Evolutionary conservation across 2,797 vertebrate genomes (phyloP).

Genomic region (Cuniculus paca): DNA sequence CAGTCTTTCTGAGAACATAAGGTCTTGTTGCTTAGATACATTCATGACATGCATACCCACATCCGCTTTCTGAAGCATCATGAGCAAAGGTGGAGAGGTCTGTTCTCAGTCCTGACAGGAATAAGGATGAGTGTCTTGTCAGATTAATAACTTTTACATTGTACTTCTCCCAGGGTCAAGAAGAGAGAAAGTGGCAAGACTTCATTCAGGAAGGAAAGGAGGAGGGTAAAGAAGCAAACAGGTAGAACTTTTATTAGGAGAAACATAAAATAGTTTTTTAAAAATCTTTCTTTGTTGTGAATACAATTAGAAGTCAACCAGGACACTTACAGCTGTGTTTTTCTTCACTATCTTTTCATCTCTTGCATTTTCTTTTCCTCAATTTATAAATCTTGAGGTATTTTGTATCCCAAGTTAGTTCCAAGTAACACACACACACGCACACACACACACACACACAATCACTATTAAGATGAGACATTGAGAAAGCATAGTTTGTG

Average conservation of each 20-base stretch:
- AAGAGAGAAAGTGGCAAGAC: not conserved
- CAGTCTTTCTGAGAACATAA: not conserved
- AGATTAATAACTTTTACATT: not conserved
- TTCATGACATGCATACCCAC: not conserved
- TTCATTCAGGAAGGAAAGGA: slow-evolving; percentile 35
- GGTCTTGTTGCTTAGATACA: not conserved
- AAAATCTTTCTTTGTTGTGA: not conserved
- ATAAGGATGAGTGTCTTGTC: not conserved
- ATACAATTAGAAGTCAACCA: not conserved
- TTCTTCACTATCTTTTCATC: not conserved
- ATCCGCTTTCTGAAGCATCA: slow-evolving; percentile 14
- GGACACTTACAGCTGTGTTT: not conserved
- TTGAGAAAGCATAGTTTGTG: not conserved
- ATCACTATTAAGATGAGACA: not conserved
- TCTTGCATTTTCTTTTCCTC: not conserved
- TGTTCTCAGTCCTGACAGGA: not conserved
- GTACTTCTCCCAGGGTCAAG: not conserved
- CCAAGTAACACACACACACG: not conserved
- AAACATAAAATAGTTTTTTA: not conserved
- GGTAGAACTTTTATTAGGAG: not conserved
- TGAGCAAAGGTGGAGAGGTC: not conserved
- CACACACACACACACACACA: not conserved
- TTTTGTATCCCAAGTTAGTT: not conserved
- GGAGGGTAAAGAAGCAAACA: not conserved
- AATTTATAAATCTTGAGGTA: not conserved